Evolutionary conservation across 2,888 invertebrate genomes (phyloP).

Genomic region (Drosophila paramelanica): DNA sequence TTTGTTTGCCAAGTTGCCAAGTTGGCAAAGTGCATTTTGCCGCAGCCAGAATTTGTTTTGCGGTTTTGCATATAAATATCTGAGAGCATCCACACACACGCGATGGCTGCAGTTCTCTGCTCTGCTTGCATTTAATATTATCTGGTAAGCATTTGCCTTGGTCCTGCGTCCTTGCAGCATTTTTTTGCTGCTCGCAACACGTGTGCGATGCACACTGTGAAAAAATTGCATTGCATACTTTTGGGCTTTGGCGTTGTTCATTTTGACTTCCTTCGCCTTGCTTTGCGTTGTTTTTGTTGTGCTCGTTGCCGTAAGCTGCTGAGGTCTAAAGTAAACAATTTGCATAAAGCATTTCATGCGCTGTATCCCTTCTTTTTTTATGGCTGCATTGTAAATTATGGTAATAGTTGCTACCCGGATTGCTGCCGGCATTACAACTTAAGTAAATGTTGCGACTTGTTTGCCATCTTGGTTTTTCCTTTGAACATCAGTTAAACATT

Average conservation of each 20-base stretch:
- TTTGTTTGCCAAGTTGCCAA: conserved; percentile 74
- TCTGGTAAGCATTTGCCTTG: conserved; percentile 55
- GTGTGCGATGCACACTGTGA: conserved; percentile 45
- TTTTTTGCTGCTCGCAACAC: conserved; percentile 29
- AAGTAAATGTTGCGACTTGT: conserved; percentile 35
- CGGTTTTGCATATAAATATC: conserved; percentile 70
- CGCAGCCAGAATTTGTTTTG: conserved; percentile 76
- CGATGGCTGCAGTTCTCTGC: conserved; percentile 11
- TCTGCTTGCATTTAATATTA: conserved; percentile 62
- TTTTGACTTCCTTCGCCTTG: conserved; percentile 20
- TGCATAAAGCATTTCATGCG: conserved; percentile 73
- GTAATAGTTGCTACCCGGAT: conserved; percentile 42
- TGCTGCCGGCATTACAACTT: conserved; percentile 38
- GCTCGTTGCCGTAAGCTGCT: conserved; percentile 10
- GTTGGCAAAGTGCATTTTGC: conserved; percentile 73
- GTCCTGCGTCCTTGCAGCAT: conserved; percentile 26
- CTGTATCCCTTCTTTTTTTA: conserved; percentile 41
- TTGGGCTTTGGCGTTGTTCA: conserved; percentile 21
- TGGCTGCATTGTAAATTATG: conserved; percentile 52
- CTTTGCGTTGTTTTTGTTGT: conserved; percentile 20
- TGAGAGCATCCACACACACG: conserved; percentile 45
- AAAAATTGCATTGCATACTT: conserved; percentile 58
- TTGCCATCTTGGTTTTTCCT: conserved; percentile 1
- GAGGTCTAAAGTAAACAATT: conserved; percentile 62
- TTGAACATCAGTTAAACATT: neutral